Base-by-base conservation (phyloP, 2,888 invertebrate species). In the Stegana nigrithorax region DNA sequence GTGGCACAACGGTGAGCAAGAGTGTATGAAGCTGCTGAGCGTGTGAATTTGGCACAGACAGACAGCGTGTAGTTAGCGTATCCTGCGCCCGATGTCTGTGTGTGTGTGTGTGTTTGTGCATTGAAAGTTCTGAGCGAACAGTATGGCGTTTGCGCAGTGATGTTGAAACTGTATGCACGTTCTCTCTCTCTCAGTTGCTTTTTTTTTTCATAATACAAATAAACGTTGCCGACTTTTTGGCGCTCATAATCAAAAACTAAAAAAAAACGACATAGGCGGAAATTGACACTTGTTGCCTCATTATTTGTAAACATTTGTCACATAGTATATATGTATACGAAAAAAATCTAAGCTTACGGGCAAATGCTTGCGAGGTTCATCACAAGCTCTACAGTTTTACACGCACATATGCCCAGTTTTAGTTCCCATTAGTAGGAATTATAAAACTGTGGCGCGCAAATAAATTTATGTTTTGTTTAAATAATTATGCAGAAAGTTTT, bases 271-370 rank as follows among this genome's bases (percentile, higher is more conserved):
- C n/a, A n/a, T n/a, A n/a, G n/a, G n/a, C n/a, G n/a, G n/a, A n/a
- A n/a, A n/a, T n/a, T n/a, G n/a, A n/a, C n/a, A n/a, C n/a, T 68
- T 78, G 75, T 75, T 75, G 78, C 62, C 60, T 23, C 55, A 67
- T 60, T 67, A 60, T 67, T 62, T 59, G 57, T 58, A 63, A 66
- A 62, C 51, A 60, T 45, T 58, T 12, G 4, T n/a, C 8, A 25
- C 6, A 29, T 7, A 29, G 29, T 7, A 29, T 29, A 7, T 29
- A 10, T 29, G 10, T 6, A 29, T 29, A 29, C 6, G 4, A 26
- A 26, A 51, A 26, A 29, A 51, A 51, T n/a, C 29, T 25, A 12
- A 10, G 1, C 6, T n/a, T 14, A 25, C n/a, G 8, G 21, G 8
- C 47, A 47, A 47, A 47, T 47, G 2, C 47, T 7, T 25, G 47